Conservation (phyloP, 2,113 vertebrate species). For the Gobio gobio region DNA sequence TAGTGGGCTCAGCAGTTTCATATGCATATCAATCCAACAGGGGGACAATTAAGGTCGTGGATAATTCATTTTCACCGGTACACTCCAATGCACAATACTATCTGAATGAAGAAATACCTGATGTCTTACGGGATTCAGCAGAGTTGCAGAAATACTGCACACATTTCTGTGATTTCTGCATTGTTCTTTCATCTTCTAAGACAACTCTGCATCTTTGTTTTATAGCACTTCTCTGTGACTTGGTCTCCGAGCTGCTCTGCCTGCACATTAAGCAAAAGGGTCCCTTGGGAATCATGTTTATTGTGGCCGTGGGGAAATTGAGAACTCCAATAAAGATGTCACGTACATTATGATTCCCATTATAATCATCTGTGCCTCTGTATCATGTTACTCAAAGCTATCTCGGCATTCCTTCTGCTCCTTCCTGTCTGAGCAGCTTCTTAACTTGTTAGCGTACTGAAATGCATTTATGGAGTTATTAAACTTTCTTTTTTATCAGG, state of each 20-base stretch:
- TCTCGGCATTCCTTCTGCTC: neutral
- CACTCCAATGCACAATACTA: slow-evolving; percentile 19
- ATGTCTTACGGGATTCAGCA: slow-evolving; percentile 7
- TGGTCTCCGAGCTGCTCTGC: slow-evolving; percentile 8
- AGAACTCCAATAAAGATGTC: slow-evolving; percentile 32
- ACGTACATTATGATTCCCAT: slow-evolving; percentile 16
- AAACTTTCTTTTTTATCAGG: slow-evolving; percentile 21
- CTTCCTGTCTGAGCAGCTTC: slow-evolving; percentile 20
- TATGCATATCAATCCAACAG: slow-evolving; percentile 47
- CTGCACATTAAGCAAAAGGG: slow-evolving; percentile 16
- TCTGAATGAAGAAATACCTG: neutral
- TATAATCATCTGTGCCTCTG: slow-evolving; percentile 22
- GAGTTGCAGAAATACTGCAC: neutral
- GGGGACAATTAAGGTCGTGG: slow-evolving; percentile 60
- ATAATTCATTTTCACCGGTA: slow-evolving; percentile 41
- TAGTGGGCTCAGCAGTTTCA: slow-evolving; percentile 55
- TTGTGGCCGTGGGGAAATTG: slow-evolving; percentile 5
- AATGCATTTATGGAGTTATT: neutral
- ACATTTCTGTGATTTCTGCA: slow-evolving; percentile 1
- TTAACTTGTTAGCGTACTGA: neutral
- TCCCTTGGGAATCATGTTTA: slow-evolving; percentile 29
- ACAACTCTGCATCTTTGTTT: slow-evolving; percentile 20
- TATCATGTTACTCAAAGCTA: slow-evolving; percentile 1
- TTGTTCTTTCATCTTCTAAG: slow-evolving; percentile 7
- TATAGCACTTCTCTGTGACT: neutral